Evolutionary conservation across 2,113 vertebrate genomes (phyloP).

Genomic region (Pseudolaguvia tuberculata): DNA sequence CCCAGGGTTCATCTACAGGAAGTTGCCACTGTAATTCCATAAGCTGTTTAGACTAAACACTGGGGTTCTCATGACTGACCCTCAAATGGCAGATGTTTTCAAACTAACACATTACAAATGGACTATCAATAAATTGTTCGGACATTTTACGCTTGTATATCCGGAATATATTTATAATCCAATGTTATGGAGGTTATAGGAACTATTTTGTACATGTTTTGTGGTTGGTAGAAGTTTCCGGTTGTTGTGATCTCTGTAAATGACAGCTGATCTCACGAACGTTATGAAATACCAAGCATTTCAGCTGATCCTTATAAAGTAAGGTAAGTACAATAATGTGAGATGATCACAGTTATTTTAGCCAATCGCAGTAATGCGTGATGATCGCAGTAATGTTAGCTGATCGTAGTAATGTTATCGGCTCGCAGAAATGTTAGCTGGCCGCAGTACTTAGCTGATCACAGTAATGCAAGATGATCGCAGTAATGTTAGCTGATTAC

Average conservation of each 20-base stretch:
- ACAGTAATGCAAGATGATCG: too few relatives aligned
- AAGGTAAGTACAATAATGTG: neutral
- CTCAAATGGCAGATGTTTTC: conserved; percentile 35
- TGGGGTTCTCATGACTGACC: conserved; percentile 41
- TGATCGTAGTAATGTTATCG: neutral
- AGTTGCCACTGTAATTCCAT: neutral
- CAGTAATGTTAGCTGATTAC: neutral
- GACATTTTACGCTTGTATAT: neutral
- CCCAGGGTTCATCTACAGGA: conserved; percentile 22
- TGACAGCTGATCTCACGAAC: neutral
- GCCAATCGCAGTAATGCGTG: neutral
- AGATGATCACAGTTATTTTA: neutral
- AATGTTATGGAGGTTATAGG: too few relatives aligned
- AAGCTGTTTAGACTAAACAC: conserved; percentile 30
- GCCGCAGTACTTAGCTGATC: neutral
- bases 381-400: neutral
- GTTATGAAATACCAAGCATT: neutral
- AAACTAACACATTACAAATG: conserved; percentile 32
- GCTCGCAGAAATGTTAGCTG: neutral
- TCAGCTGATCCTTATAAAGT: neutral
- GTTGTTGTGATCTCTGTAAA: neutral
- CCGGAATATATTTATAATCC: too few relatives aligned
- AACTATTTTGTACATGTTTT: neutral
- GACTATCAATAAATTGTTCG: neutral
- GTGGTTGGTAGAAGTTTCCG: neutral